Percentiles rank a stretch among this genome's conserved stretches.
Conservation (phyloP, 2,888 invertebrate species). For the Phyllotreta striolata region DNA sequence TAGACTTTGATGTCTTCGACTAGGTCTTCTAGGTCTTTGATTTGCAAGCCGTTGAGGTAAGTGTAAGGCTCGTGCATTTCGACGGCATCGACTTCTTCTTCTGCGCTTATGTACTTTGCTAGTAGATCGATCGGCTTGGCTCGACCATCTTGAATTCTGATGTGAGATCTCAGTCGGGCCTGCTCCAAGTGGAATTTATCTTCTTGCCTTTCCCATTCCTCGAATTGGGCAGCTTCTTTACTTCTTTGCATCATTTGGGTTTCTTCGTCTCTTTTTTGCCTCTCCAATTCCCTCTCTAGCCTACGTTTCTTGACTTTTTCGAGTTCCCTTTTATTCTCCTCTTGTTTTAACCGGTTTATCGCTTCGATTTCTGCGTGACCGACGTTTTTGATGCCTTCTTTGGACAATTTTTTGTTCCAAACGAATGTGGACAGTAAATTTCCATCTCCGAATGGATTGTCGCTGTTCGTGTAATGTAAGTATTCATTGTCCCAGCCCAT, state of each 20-base stretch:
- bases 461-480: conserved; percentile 95
- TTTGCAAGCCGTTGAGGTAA: conserved; percentile 88
- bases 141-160: conserved; percentile 94
- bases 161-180: conserved; percentile 86
- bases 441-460: conserved; percentile 98
- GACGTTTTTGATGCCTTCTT: conserved; percentile 85
- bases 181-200: conserved; percentile 98
- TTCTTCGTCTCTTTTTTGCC: conserved; percentile 83
- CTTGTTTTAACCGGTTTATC: conserved; percentile 84
- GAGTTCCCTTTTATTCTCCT: conserved; percentile 90
- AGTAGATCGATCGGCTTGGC: conserved; percentile 98
- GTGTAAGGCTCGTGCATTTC: conserved; percentile 99
- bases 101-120: conserved; percentile 94
- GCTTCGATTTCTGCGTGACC: conserved; percentile 82
- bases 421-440: conserved; percentile 94
- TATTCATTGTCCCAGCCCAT: conserved; percentile 99
- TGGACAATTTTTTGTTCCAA: conserved; percentile 95
- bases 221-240: conserved; percentile 88
- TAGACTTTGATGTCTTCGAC: conserved; percentile 96
- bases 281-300: conserved; percentile 86
- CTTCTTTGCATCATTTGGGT: conserved; percentile 85
- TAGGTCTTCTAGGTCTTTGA: conserved; percentile 93
- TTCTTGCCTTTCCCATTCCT: conserved; percentile 96
- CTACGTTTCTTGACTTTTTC: conserved; percentile 94
- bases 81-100: conserved; percentile 86